Percentiles rank a stretch among this genome's conserved stretches.
Conservation (phyloP, 2,797 vertebrate species). For the Cyprinella venusta region DNA sequence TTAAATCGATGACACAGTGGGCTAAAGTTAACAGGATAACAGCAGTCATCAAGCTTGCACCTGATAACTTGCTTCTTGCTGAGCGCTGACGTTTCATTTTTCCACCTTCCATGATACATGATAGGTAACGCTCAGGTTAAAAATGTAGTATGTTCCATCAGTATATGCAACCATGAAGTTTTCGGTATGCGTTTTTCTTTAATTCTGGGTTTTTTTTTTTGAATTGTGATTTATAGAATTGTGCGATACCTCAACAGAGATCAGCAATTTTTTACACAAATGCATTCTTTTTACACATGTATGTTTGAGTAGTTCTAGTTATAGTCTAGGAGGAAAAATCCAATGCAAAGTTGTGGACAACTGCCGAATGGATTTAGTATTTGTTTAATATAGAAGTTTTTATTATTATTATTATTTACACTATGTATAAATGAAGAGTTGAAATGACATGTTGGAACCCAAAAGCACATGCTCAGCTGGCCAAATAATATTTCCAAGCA, state of each 20-base stretch:
- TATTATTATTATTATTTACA: not conserved
- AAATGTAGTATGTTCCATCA: slow-evolving; percentile 81
- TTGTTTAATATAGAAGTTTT: slow-evolving; percentile 17
- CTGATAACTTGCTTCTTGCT: slow-evolving; percentile 92
- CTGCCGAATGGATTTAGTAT: slow-evolving; percentile 16
- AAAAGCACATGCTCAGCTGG: slow-evolving; percentile 84
- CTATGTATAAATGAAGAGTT: slow-evolving; percentile 21
- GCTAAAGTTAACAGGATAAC: slow-evolving; percentile 86
- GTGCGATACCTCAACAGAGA: slow-evolving; percentile 77
- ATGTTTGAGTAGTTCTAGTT: slow-evolving; percentile 20
- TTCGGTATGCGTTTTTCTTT: slow-evolving; percentile 70
- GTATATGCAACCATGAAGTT: slow-evolving; percentile 75
- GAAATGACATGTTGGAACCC: slow-evolving; percentile 33
- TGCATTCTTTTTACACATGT: not conserved
- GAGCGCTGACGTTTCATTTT: slow-evolving; percentile 72
- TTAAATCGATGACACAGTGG: slow-evolving; percentile 80
- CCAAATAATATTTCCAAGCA: slow-evolving; percentile 91
- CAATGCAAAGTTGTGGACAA: slow-evolving; percentile 23
- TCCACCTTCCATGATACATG: slow-evolving; percentile 73
- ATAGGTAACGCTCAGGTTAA: slow-evolving; percentile 78
- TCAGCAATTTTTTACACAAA: slow-evolving; percentile 6
- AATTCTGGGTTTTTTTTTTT: not conserved
- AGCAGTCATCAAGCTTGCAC: slow-evolving; percentile 86
- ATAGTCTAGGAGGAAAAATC: not conserved
- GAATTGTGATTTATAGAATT: slow-evolving; percentile 77